Evolutionary conservation across 1,140 invertebrate genomes (phyloP).

Genomic region (Drosophila saltans): DNA sequence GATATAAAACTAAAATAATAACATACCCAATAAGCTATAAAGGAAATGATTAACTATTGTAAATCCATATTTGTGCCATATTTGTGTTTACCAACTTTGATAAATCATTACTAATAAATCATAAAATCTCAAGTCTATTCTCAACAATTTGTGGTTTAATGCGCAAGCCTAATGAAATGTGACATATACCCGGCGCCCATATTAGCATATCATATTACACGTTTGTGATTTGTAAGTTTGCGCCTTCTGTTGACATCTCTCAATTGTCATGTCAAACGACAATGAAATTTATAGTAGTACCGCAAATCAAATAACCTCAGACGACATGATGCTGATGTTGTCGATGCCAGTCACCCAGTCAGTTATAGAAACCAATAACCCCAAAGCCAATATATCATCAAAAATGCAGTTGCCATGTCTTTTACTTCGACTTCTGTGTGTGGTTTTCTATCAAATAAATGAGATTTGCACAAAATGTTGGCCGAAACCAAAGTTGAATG

Average conservation of each 20-base stretch:
- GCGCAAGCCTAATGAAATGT: not conserved
- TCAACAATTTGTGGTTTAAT: not conserved
- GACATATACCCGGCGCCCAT: not conserved
- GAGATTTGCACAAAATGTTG: conserved; percentile 66
- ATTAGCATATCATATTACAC: conserved; percentile 31
- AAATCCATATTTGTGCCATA: no score
- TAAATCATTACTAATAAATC: not conserved
- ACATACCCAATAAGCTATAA: not conserved
- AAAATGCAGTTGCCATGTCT: conserved; percentile 66
- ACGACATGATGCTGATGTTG: conserved; percentile 40
- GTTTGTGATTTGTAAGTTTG: conserved; percentile 33
- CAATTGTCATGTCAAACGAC: conserved; percentile 74
- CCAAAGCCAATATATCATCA: conserved; percentile 67
- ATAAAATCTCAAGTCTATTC: not conserved
- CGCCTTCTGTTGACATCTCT: conserved; percentile 66
- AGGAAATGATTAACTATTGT: not conserved
- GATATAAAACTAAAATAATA: no score
- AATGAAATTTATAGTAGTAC: conserved; percentile 69
- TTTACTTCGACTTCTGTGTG: conserved; percentile 22
- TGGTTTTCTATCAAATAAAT: conserved; percentile 49
- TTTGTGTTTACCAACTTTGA: no score
- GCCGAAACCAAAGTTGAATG: conserved; percentile 28
- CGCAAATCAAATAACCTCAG: conserved; percentile 58
- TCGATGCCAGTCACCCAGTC: conserved; percentile 8
- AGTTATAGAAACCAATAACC: conserved; percentile 70